These are phyloP conservation scores for Lamellibrachia columna DNA, from an alignment of 2,888 invertebrate genomes.

Conservation along the genomic window DNA sequence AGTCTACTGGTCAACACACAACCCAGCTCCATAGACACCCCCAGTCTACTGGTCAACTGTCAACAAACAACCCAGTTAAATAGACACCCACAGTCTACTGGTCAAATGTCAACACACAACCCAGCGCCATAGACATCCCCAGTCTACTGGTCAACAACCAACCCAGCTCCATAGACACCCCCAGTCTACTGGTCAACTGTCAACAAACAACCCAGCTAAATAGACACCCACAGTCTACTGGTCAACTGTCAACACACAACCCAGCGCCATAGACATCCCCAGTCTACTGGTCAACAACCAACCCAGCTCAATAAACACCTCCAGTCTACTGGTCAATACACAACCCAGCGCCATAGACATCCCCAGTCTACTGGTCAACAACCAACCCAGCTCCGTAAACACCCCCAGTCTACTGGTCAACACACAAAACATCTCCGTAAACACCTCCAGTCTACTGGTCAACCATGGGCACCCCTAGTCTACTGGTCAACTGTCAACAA, in stretches of 20 bases:
- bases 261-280: no score
- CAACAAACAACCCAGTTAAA: neutral
- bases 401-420: conserved; percentile 39
- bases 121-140: no score
- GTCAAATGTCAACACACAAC: no score
- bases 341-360: no score
- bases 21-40: conserved; percentile 48
- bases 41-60: conserved; percentile 43
- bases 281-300: conserved; percentile 46
- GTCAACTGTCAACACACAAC: no score
- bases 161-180: conserved; percentile 48
- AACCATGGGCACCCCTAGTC: conserved; percentile 44
- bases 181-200: conserved; percentile 43
- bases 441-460: conserved; percentile 35
- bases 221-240: no score
- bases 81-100: no score
- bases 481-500: conserved; percentile 40
- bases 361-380: no score
- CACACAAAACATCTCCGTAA: conserved; percentile 51
- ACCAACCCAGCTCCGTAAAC: no score
- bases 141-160: conserved; percentile 46
- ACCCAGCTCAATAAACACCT: conserved; percentile 48
- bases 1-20: conserved; percentile 46
- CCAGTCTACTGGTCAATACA: conserved; percentile 32
- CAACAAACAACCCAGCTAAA: no score